phyloP scores from a whole-genome alignment of 2,797 vertebrate species.

The Tachyglossus aculeatus region DNA sequence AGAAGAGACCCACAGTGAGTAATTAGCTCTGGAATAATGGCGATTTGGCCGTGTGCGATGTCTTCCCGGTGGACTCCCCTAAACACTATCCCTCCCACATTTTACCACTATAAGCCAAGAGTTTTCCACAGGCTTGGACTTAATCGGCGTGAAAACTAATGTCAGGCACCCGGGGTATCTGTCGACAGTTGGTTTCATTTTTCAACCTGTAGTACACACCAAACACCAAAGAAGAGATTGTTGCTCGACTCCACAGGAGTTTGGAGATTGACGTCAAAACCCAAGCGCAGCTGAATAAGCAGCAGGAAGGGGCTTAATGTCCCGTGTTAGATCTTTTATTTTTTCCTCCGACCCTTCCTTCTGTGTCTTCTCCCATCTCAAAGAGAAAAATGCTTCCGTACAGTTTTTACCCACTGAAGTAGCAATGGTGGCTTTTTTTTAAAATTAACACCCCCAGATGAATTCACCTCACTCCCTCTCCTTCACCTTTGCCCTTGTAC shows the following conservation, averaged over 20 bases:
- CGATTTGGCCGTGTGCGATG: too few species aligned
- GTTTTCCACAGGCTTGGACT: slow-evolving; percentile 22
- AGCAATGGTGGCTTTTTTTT: not conserved
- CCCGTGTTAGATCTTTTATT: slow-evolving; percentile 13
- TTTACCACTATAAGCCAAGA: not conserved
- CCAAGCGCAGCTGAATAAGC: slow-evolving; percentile 39
- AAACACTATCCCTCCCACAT: too few species aligned
- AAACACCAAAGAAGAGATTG: slow-evolving; percentile 39
- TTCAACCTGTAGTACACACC: slow-evolving; percentile 14
- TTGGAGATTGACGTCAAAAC: slow-evolving; percentile 37
- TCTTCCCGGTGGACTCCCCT: too few species aligned
- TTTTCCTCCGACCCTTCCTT: slow-evolving; percentile 17
- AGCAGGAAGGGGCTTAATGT: slow-evolving; percentile 35
- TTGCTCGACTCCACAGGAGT: slow-evolving; percentile 40
- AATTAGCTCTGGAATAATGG: too few species aligned
- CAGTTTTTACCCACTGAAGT: not conserved
- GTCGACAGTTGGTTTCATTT: slow-evolving; percentile 40
- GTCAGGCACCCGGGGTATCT: slow-evolving; percentile 4
- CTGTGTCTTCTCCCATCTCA: not conserved
- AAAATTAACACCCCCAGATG: not conserved
- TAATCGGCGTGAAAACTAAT: slow-evolving; percentile 20
- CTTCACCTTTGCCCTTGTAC: too few species aligned
- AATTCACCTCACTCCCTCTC: not conserved
- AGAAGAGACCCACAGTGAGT: too few species aligned
- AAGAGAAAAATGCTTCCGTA: not conserved